These are phyloP conservation scores for Myodes glareolus DNA, from an alignment of 2,113 vertebrate species.

Conservation along the genomic window DNA sequence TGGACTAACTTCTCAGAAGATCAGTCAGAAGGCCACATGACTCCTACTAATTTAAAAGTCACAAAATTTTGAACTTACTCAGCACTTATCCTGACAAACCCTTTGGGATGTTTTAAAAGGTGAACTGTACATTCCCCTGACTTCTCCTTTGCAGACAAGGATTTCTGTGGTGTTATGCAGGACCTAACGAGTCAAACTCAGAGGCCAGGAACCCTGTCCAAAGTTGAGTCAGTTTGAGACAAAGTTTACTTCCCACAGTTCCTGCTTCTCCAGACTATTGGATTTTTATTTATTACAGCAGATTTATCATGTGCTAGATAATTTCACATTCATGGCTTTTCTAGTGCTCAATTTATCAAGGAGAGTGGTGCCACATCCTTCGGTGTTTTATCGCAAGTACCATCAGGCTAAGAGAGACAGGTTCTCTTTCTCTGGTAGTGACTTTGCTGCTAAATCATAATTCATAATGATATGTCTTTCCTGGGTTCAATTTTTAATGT, in stretches of 20 bases:
- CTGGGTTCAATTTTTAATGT: slow-evolving; percentile 71
- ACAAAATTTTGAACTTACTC: slow-evolving; percentile 43
- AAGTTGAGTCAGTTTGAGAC: slow-evolving; percentile 34
- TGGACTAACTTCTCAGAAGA: not conserved
- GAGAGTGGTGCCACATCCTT: slow-evolving; percentile 66
- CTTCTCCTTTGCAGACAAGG: slow-evolving; percentile 51
- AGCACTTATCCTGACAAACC: not conserved
- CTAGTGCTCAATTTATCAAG: slow-evolving; percentile 81
- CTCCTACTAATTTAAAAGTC: slow-evolving; percentile 60
- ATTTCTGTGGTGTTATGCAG: not conserved
- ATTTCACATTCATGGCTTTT: slow-evolving; percentile 82
- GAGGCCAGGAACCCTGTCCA: slow-evolving; percentile 33
- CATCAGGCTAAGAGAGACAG: slow-evolving; percentile 75
- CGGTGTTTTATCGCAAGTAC: slow-evolving; percentile 80
- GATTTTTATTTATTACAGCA: slow-evolving; percentile 78
- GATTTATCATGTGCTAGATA: slow-evolving; percentile 83
- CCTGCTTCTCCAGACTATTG: slow-evolving; percentile 64
- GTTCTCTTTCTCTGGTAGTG: slow-evolving; percentile 73
- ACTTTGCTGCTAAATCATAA: slow-evolving; percentile 78
- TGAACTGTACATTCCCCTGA: not conserved
- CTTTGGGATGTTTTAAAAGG: slow-evolving; percentile 58
- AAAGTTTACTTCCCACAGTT: slow-evolving; percentile 58
- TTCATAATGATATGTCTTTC: slow-evolving; percentile 72
- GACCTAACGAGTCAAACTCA: slow-evolving; percentile 29
- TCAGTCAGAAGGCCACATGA: not conserved